Conservation (phyloP, 1,140 invertebrate genomes). For the Elymnias hypermnestra region DNA sequence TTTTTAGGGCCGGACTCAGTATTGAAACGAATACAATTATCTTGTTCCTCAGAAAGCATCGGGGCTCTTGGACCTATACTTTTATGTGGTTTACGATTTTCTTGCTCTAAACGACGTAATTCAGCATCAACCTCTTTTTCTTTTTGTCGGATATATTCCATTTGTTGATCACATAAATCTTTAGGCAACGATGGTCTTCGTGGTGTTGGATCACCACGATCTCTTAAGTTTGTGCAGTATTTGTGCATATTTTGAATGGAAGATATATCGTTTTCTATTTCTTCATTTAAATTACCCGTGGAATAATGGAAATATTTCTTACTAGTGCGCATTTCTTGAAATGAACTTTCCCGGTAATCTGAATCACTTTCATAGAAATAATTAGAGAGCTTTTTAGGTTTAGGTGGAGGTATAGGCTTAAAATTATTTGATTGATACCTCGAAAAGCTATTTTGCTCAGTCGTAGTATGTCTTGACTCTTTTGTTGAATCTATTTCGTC, state of each 20-base stretch:
- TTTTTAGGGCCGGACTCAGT: no score
- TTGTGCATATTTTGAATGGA: slow-evolving; percentile 61
- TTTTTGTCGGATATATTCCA: slow-evolving; percentile 81
- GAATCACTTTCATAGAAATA: slow-evolving; percentile 65
- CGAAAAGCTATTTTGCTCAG: slow-evolving; percentile 5
- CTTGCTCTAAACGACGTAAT: slow-evolving; percentile 76
- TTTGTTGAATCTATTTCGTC: slow-evolving; percentile 16
- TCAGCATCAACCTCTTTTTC: slow-evolving; percentile 80
- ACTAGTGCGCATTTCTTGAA: slow-evolving; percentile 60
- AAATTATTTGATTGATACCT: slow-evolving; percentile 5
- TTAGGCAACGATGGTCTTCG: slow-evolving; percentile 79
- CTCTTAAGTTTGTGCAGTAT: slow-evolving; percentile 51
- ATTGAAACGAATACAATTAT: no score
- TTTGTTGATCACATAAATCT: slow-evolving; percentile 81
- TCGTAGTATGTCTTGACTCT: slow-evolving; percentile 8
- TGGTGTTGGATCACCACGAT: slow-evolving; percentile 33
- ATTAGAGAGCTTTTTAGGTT: slow-evolving; percentile 47
- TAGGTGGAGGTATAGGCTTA: slow-evolving; percentile 49
- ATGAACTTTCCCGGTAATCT: slow-evolving; percentile 49
- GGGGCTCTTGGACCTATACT: slow-evolving; percentile 69
- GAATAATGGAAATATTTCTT: slow-evolving; percentile 68
- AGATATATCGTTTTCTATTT: slow-evolving; percentile 73
- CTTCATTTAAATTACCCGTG: slow-evolving; percentile 68
- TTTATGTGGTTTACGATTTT: slow-evolving; percentile 58
- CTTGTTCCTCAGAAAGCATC: no score